A percentile compares a stretch with the other conserved stretches of the same genome.
Conservation (phyloP, 1,140 invertebrate species). For the Laupala kohalensis region DNA sequence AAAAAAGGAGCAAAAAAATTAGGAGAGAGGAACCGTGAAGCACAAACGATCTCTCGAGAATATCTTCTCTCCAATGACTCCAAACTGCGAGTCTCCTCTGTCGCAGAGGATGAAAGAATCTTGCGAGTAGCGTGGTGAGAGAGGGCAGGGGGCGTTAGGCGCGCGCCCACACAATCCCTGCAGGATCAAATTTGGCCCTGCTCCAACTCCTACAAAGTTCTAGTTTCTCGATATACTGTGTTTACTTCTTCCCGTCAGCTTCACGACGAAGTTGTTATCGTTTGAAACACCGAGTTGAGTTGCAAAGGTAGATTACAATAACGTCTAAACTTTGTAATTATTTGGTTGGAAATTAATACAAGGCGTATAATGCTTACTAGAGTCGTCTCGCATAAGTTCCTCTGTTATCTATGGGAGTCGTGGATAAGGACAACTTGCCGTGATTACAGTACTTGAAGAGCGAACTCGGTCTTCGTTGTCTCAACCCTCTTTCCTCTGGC, state of each 20-base stretch:
- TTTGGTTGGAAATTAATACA: constrained; percentile 6
- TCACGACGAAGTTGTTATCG: background rate
- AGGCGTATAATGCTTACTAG: constrained; percentile 2
- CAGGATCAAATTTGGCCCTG: background rate
- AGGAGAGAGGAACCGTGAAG: background rate
- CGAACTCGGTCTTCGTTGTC: background rate
- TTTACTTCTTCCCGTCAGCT: background rate
- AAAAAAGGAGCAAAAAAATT: background rate
- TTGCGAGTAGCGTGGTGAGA: background rate
- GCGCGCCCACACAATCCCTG: background rate
- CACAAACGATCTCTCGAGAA: background rate
- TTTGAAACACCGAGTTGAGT: background rate
- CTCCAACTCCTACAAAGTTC: background rate
- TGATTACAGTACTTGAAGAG: background rate
- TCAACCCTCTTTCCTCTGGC: background rate
- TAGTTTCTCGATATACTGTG: background rate
- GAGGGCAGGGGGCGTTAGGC: too few species aligned
- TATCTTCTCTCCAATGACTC: background rate
- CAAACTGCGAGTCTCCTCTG: too few species aligned
- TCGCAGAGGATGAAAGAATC: background rate
- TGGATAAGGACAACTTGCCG: background rate
- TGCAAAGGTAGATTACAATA: background rate
- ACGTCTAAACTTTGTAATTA: constrained; percentile 2
- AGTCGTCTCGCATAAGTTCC: background rate
- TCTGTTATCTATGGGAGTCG: background rate